Base-by-base conservation (phyloP, 2,113 vertebrate species). In the Onychostoma macrolepis region DNA sequence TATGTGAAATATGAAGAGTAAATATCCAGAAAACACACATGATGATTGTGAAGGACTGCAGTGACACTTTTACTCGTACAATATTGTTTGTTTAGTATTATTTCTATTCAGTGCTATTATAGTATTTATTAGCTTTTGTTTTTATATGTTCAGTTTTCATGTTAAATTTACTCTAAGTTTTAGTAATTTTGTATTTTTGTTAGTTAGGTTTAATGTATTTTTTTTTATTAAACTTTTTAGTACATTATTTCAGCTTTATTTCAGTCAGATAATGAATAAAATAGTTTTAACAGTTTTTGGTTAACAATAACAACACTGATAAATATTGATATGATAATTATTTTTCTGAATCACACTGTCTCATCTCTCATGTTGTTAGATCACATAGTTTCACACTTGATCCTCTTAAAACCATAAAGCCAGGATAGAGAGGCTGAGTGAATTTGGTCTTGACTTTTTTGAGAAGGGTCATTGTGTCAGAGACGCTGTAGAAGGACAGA, bases 361-460 rank as follows among this genome's bases (percentile, higher is more conserved):
- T 45, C 4, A 74, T 41, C 33, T 38, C 30, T 36, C 36, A 74
- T 11, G 7, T 45, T 12, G 10, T 75, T 76, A 45, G 74, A 76
- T 77, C n/a, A 76, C 41, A 50, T 48, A 50, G 43, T 77, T 77
- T 77, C n/a, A 77, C n/a, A 48, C 24, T 28, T 77, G 74, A 9
- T 77, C n/a, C n/a, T 17, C 17, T 6, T 28, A 8, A 7, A 77
- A 50, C 41, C 24, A 2, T 45, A 48, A 76, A 76, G 0, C 74
- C 63, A 65, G 63, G 63, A 65, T 65, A 65, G 5, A 65, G 63
- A 5, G 26, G 26, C 63, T 65, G 12, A 30, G 63, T 65, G 26
- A 30, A 65, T 65, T 0, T 30, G 26, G 63, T 65, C 26, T 65
- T 28, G 12, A 65, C 26, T 15, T 1, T 30, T 65, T 63, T 63